A percentile compares a stretch with the other conserved stretches of the same genome.
Conservation (phyloP, 2,113 vertebrate genomes). For the Sclerurus mexicanus region DNA sequence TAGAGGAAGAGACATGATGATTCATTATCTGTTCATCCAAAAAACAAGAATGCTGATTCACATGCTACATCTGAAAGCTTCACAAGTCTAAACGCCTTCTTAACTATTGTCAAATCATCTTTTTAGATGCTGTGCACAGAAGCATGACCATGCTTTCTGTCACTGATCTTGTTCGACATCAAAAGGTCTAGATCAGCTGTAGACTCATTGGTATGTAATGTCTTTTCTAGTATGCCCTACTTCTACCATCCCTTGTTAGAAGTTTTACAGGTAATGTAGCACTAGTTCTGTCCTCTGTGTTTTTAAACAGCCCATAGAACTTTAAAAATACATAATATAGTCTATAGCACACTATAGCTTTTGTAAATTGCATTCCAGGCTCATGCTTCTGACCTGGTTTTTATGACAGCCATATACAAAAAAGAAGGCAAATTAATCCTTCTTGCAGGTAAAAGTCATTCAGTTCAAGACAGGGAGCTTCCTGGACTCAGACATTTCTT, state of each 20-base stretch:
- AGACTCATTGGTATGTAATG: background rate
- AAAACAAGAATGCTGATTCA: conserved; percentile 28
- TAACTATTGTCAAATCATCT: background rate
- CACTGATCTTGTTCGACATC: background rate
- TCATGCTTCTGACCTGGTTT: background rate
- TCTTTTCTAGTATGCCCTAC: background rate
- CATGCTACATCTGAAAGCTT: background rate
- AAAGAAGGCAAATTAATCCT: background rate
- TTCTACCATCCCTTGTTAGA: background rate
- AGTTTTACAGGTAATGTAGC: background rate
- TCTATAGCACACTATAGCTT: background rate
- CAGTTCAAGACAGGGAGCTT: background rate
- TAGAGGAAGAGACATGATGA: conserved; percentile 23
- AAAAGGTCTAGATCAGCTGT: background rate
- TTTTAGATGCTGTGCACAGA: background rate
- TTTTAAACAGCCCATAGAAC: background rate
- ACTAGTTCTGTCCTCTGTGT: background rate
- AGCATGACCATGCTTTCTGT: background rate
- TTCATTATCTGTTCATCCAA: conserved; percentile 51
- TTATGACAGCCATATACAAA: background rate
- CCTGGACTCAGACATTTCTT: background rate
- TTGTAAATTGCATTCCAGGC: background rate
- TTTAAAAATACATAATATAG: background rate
- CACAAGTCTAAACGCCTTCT: background rate
- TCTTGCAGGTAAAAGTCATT: background rate